Evolutionary conservation across 2,113 vertebrate genomes (phyloP).

Genomic region (Rutilus rutilus): DNA sequence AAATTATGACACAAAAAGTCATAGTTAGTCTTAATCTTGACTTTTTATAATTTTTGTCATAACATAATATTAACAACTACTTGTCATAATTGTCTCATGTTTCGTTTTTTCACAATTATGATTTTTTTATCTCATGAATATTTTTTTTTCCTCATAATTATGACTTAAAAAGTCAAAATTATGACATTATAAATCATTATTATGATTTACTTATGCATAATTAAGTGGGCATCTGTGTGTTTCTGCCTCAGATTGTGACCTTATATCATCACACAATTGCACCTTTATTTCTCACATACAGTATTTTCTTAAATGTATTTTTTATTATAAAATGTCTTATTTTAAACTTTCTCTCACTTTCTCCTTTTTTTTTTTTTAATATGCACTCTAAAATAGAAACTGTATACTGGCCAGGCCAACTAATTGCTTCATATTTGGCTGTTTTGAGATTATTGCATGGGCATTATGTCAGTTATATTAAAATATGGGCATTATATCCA

Average conservation of each 20-base stretch:
- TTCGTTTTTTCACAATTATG: not conserved
- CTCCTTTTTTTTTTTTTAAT: not conserved
- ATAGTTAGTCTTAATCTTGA: too few relatives aligned
- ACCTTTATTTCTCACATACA: not conserved
- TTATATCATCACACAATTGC: not conserved
- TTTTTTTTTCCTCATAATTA: not conserved
- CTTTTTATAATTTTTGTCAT: too few relatives aligned
- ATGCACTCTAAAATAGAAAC: not conserved
- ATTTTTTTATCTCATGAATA: not conserved
- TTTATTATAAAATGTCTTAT: not conserved
- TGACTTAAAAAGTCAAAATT: not conserved
- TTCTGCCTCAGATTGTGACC: not conserved
- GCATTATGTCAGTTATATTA: not conserved
- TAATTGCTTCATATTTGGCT: not conserved
- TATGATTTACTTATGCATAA: not conserved
- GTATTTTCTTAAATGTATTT: not conserved
- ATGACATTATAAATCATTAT: not conserved
- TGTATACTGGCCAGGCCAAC: not conserved
- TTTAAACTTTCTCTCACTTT: not conserved
- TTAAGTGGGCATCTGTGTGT: not conserved
- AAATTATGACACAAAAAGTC: not conserved
- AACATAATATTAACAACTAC: too few relatives aligned
- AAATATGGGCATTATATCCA: not conserved
- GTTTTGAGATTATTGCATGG: not conserved
- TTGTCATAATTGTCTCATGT: too few relatives aligned